Conservation (phyloP, 2,797 vertebrate genomes). For the Triplophysa yarkandensis region DNA sequence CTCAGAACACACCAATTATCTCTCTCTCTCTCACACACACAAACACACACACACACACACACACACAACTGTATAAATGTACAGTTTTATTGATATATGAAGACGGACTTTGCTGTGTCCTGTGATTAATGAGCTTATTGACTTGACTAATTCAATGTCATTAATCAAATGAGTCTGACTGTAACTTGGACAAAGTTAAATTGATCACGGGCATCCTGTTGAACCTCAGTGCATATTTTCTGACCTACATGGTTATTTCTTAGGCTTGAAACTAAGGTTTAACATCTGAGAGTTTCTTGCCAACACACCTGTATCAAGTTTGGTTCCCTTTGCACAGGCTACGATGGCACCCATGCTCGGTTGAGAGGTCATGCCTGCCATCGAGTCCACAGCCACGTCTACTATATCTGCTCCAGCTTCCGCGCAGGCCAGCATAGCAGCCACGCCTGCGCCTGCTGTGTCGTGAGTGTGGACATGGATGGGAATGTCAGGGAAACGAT, state of each 20-base stretch:
- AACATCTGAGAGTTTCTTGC: neutral
- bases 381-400: conserved; percentile 91
- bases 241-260: neutral
- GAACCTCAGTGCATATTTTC: neutral
- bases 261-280: neutral
- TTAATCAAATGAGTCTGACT: conserved; percentile 27
- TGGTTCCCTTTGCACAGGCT: conserved; percentile 85
- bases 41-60: conserved; percentile 18
- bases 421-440: conserved; percentile 91
- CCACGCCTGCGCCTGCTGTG: conserved; percentile 89
- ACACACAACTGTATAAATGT: conserved; percentile 24
- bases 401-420: conserved; percentile 88
- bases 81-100: conserved; percentile 37
- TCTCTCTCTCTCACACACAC: too few species aligned
- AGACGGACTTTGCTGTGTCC: conserved; percentile 18
- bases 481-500: conserved; percentile 86
- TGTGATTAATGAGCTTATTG: conserved; percentile 44
- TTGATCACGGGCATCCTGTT: conserved; percentile 11
- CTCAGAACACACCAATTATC: conserved; percentile 23
- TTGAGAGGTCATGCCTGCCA: conserved; percentile 96
- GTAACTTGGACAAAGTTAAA: conserved; percentile 14
- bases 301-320: conserved; percentile 84
- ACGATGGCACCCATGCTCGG: conserved; percentile 96
- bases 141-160: conserved; percentile 39
- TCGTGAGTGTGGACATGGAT: conserved; percentile 93